Percentiles rank a stretch among this genome's conserved stretches.
phyloP scores from a whole-genome alignment of 2,888 invertebrate genomes.

The Scaeva pyrastri region DNA sequence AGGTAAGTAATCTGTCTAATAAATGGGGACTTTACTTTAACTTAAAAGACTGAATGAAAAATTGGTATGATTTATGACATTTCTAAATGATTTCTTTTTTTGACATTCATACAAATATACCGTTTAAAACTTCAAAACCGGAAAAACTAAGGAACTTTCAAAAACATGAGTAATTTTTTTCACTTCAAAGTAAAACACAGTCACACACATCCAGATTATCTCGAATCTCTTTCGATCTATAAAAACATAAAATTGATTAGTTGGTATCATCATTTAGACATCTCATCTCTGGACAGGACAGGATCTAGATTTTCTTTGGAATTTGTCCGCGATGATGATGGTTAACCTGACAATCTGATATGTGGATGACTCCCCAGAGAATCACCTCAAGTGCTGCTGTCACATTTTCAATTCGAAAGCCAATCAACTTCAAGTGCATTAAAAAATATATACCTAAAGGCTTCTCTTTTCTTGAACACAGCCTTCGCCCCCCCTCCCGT shows the following conservation, averaged over 20 bases:
- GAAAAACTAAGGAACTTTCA: no score
- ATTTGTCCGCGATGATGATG: constrained; percentile 10
- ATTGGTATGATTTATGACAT: no score
- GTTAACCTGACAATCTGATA: constrained; percentile 11
- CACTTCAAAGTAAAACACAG: no score
- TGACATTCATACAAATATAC: no score
- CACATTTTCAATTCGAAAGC: constrained; percentile 17
- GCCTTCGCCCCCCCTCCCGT: no score
- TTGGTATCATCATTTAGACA: constrained; percentile 32
- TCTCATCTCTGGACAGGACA: constrained; percentile 40
- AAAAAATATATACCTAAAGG: background rate
- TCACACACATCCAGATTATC: background rate
- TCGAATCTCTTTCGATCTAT: background rate
- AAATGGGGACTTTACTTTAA: no score
- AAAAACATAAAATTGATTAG: background rate
- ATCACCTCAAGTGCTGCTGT: constrained; percentile 52
- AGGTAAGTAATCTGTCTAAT: background rate
- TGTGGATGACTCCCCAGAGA: constrained; percentile 39
- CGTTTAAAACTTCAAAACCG: no score
- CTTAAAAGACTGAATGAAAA: no score
- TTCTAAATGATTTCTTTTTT: no score
- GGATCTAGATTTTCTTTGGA: constrained; percentile 40
- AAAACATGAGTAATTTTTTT: no score
- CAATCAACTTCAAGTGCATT: constrained; percentile 33
- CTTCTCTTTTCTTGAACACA: background rate